These are phyloP conservation scores for Cotesia chilonis DNA, from an alignment of 1,140 invertebrate species.

Conservation along the genomic window DNA sequence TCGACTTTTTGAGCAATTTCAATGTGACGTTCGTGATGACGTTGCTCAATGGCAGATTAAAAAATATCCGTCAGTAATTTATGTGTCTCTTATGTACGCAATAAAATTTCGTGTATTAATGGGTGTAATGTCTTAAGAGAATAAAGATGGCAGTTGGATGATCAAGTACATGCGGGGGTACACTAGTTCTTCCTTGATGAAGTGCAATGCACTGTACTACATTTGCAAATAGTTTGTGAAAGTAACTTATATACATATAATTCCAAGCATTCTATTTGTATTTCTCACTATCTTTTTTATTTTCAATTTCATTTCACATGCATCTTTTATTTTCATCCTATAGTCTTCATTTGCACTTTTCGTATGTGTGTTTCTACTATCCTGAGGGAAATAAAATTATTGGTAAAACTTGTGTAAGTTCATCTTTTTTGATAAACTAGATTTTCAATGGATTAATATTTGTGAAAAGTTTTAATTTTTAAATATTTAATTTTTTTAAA, in stretches of 20 bases:
- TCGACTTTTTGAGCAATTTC: slow-evolving; percentile 3
- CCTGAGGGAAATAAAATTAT: no score
- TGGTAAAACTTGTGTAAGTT: no score
- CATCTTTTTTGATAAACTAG: no score
- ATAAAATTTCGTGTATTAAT: not conserved
- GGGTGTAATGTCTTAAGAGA: not conserved
- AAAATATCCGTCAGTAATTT: slow-evolving; percentile 22
- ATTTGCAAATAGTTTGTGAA: slow-evolving; percentile 8
- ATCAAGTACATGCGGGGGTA: slow-evolving; percentile 2
- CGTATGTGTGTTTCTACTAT: not conserved
- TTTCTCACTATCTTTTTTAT: not conserved
- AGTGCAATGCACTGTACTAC: not conserved
- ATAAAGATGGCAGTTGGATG: slow-evolving; percentile 12
- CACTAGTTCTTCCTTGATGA: slow-evolving; percentile 9
- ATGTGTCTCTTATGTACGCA: slow-evolving; percentile 20
- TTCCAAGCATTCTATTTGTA: not conserved
- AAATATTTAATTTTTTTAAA: no score
- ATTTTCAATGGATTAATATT: no score
- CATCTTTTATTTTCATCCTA: not conserved
- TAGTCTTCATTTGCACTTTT: not conserved
- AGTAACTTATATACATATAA: not conserved
- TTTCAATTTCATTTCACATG: not conserved
- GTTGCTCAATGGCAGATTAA: slow-evolving; percentile 36
- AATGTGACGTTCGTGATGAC: slow-evolving; percentile 33
- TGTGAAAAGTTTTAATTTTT: no score